Evolutionary conservation across 2,797 vertebrate genomes (phyloP).

Genomic region (Acanthornis magna): DNA sequence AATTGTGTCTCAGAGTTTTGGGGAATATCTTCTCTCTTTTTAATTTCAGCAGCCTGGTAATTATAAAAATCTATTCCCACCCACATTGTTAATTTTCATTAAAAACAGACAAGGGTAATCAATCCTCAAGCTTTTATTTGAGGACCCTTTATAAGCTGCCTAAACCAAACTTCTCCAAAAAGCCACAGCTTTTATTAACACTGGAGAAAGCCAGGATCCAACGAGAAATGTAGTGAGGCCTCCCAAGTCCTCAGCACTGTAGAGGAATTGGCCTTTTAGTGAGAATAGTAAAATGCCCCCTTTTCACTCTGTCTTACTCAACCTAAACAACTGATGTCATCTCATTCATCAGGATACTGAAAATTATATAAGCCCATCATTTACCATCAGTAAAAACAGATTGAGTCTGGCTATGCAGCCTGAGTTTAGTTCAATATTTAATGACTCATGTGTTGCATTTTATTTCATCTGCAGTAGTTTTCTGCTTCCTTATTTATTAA

Average conservation of each 20-base stretch:
- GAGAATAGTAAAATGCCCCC: not conserved
- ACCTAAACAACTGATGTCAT: not conserved
- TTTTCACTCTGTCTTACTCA: not conserved
- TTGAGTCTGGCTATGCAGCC: not conserved
- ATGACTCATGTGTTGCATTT: constrained; percentile 14
- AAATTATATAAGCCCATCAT: constrained; percentile 38
- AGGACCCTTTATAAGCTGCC: not conserved
- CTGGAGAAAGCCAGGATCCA: not conserved
- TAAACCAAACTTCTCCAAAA: not conserved
- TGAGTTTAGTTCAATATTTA: constrained; percentile 40
- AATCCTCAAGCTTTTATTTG: not conserved
- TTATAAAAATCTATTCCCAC: constrained; percentile 16
- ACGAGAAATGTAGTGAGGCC: not conserved
- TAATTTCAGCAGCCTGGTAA: constrained; percentile 20
- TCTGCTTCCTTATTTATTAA: constrained; percentile 53
- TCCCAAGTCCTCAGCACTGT: not conserved
- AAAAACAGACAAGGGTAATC: constrained; percentile 36
- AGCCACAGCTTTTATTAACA: not conserved
- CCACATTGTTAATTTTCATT: constrained; percentile 42
- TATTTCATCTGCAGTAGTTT: constrained; percentile 30
- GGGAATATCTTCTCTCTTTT: not conserved
- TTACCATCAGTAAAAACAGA: constrained; percentile 18
- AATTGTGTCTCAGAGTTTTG: not conserved
- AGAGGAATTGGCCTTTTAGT: not conserved
- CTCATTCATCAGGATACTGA: constrained; percentile 1